These are phyloP conservation scores for Ranitomeya imitator DNA, from an alignment of 2,113 vertebrate species.

Conservation along the genomic window DNA sequence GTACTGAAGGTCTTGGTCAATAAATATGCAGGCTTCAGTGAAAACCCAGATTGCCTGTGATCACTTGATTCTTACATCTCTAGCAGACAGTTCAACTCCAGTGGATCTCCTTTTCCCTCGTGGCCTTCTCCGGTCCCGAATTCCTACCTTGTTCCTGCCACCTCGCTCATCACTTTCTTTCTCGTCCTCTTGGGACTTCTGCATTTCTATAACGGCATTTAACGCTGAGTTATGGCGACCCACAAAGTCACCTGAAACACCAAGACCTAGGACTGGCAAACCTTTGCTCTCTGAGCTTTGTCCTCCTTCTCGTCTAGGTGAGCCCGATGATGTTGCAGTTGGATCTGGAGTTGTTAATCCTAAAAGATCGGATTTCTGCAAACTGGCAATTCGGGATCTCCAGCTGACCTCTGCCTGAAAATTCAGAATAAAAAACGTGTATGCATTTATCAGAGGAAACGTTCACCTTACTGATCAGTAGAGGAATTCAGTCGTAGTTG, in stretches of 20 bases:
- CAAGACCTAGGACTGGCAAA: not conserved
- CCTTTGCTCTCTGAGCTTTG: conserved; percentile 50
- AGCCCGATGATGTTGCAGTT: not conserved
- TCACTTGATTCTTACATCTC: conserved; percentile 49
- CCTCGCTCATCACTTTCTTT: conserved; percentile 58
- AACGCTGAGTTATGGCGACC: not conserved
- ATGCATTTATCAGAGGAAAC: not conserved
- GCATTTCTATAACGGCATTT: conserved; percentile 39
- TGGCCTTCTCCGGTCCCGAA: conserved; percentile 54
- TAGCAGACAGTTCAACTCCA: conserved; percentile 42
- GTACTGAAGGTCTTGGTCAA: not conserved
- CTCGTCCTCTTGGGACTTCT: conserved; percentile 59
- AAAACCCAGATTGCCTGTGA: not conserved
- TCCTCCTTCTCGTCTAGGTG: conserved; percentile 11
- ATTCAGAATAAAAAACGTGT: not conserved
- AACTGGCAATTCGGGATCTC: conserved; percentile 80
- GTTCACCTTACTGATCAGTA: not conserved
- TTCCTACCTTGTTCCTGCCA: conserved; percentile 42
- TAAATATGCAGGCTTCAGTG: not conserved
- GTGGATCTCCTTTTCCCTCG: conserved; percentile 56
- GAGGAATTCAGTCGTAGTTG: not conserved
- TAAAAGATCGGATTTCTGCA: conserved; percentile 82
- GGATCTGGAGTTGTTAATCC: conserved; percentile 77
- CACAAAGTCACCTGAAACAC: not conserved
- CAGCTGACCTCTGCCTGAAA: conserved; percentile 75